Evolutionary conservation across 2,113 vertebrate species (phyloP), one percentile per base, ranked within the genome.

Genomic region (Hirundichthys speculiger): DNA sequence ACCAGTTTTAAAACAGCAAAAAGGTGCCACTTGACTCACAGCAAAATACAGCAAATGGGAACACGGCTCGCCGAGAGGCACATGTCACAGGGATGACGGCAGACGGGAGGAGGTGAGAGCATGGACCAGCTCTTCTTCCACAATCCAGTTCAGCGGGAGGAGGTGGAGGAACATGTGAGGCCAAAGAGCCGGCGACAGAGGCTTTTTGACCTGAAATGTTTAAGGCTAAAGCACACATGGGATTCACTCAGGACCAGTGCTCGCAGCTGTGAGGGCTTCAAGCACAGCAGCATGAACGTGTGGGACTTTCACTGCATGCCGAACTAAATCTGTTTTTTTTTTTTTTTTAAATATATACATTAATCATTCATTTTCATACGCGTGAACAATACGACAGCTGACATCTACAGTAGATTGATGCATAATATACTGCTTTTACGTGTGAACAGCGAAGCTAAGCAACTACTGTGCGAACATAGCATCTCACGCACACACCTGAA

Each of bases 1-100:
- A 88, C 75, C 62, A 52, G 64, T 21, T 70, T 67, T 12, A 67
- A 73, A 74, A 82, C 58, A 74, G 64, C 58, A 65, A 64, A 62
- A 70, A 72, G 60, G 60, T 68, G 77, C 75, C 63, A 80, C 81
- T 73, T 47, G 51, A 73, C 73, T 85, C 67, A 86, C 83, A 69
- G 75, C 79, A 83, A 79, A 85, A 77, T 76, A 87, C 84, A 88
- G 77, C 78, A 80, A 80, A 75, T 67, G 68, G 53, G 50, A 64
- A 70, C 39, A 22, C 0, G 1, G 64, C 55, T 69, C 22, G 3
- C 42, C 1, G 48, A 49, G 77, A 74, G 73, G 63, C 59, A 69
- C 75, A 77, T 79, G 68, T 69, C 70, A 80, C 56, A 1, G 38
- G 69, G 68, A 64, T 61, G 78, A 72, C 61, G 59, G 79, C 68